Evolutionary conservation across 2,113 vertebrate genomes (phyloP).

Genomic region (Ophiodon elongatus): DNA sequence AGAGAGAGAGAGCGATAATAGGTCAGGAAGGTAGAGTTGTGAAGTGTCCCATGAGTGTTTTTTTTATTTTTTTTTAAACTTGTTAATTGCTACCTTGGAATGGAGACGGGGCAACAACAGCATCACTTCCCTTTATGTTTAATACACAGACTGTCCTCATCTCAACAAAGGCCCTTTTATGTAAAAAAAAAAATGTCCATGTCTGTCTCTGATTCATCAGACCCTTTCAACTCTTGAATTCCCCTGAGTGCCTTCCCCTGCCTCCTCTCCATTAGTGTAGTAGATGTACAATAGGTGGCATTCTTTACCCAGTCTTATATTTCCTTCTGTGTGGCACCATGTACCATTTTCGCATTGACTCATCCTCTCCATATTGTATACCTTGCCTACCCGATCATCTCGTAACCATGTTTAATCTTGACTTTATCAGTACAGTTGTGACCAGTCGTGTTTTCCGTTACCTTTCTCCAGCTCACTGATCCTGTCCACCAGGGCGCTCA

Average conservation of each 20-base stretch:
- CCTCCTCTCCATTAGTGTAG: conserved; percentile 33
- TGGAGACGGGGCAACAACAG: not conserved
- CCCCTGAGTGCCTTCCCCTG: conserved; percentile 5
- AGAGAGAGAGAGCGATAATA: not conserved
- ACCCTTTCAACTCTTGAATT: conserved; percentile 5
- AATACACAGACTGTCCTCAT: not conserved
- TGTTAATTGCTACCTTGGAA: not conserved
- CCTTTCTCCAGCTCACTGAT: conserved; percentile 95
- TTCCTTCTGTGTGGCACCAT: not conserved
- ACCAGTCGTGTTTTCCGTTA: conserved; percentile 53
- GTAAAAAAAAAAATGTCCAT: not conserved
- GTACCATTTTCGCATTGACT: not conserved
- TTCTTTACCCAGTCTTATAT: not conserved
- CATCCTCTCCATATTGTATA: not conserved
- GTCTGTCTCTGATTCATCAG: conserved; percentile 36
- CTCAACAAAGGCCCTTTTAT: conserved; percentile 5
- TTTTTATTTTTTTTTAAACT: not conserved
- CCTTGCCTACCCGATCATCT: not conserved
- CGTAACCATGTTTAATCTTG: not conserved
- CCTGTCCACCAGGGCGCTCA: conserved; percentile 92
- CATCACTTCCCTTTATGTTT: not conserved
- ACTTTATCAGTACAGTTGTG: not conserved
- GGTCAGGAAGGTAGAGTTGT: not conserved
- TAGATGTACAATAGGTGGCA: not conserved
- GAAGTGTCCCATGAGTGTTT: not conserved